A percentile compares a stretch with the other conserved stretches of the same genome.
Conservation (phyloP, 2,113 vertebrate genomes). For the Petaurus breviceps region DNA sequence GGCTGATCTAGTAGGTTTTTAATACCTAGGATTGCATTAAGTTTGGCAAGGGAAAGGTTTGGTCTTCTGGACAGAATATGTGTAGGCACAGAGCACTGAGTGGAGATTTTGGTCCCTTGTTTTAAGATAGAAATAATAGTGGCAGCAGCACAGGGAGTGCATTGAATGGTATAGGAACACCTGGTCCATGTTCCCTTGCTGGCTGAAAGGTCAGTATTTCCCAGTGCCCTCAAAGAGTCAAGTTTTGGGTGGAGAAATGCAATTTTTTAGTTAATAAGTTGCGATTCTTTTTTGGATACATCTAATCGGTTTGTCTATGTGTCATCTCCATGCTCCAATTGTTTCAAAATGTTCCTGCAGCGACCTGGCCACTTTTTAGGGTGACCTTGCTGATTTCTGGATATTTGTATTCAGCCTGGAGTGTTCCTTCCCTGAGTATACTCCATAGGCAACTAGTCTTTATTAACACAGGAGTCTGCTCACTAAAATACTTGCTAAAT, state of each 20-base stretch:
- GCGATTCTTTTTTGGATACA: conserved; percentile 21
- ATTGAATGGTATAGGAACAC: background rate
- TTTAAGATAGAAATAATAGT: background rate
- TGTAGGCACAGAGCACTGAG: background rate
- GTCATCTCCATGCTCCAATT: conserved; percentile 18
- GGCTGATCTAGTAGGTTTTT: background rate
- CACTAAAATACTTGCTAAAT: conserved; percentile 64
- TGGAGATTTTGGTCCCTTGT: background rate
- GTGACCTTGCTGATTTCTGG: conserved; percentile 37
- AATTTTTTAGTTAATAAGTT: conserved; percentile 24
- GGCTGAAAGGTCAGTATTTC: background rate
- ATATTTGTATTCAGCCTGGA: conserved; percentile 44
- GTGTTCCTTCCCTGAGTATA: conserved; percentile 48
- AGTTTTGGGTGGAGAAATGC: conserved; percentile 11
- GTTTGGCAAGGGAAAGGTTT: conserved; percentile 26
- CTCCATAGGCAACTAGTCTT: conserved; percentile 60
- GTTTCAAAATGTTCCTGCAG: conserved; percentile 18
- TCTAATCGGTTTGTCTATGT: background rate
- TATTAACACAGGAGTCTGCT: conserved; percentile 57
- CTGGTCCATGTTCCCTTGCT: background rate
- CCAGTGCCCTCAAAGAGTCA: background rate
- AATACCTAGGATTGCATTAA: background rate
- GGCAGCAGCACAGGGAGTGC: background rate
- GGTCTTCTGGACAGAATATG: background rate
- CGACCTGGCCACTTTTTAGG: conserved; percentile 14